Evolutionary conservation across 2,113 vertebrate species (phyloP).

Genomic region (Blennius ocellaris): DNA sequence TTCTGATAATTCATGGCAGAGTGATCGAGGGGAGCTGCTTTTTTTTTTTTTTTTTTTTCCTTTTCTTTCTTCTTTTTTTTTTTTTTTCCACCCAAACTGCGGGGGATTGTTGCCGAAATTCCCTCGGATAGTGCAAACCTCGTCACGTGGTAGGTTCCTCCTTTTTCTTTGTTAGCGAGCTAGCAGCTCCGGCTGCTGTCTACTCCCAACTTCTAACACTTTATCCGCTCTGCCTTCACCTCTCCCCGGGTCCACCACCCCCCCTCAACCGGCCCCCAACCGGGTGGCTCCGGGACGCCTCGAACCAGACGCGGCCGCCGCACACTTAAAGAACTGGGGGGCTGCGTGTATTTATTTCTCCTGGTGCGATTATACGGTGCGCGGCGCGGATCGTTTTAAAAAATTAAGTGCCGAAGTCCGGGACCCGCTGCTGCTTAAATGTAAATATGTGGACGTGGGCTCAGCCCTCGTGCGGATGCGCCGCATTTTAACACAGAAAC

Average conservation of each 20-base stretch:
- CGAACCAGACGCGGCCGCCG: not conserved
- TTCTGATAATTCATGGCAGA: slow-evolving; percentile 69
- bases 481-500: not conserved
- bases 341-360: slow-evolving; percentile 49
- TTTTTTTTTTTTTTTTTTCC: slow-evolving; percentile 66
- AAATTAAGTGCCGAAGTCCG: slow-evolving; percentile 39
- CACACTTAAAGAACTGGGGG: slow-evolving; percentile 3
- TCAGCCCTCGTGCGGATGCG: not conserved
- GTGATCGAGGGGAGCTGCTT: slow-evolving; percentile 51
- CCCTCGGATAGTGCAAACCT: slow-evolving; percentile 91
- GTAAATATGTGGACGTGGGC: not conserved
- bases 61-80: slow-evolving; percentile 65
- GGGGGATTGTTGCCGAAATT: slow-evolving; percentile 91
- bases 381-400: slow-evolving; percentile 47
- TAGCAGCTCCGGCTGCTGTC: slow-evolving; percentile 66
- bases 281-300: too few species aligned
- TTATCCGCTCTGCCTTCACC: slow-evolving; percentile 42
- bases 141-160: slow-evolving; percentile 97
- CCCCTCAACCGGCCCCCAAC: not conserved
- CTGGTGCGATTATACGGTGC: slow-evolving; percentile 58
- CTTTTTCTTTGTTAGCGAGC: slow-evolving; percentile 91
- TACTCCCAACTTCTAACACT: slow-evolving; percentile 71
- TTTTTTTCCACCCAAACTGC: slow-evolving; percentile 82
- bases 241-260: not conserved
- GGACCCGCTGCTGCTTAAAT: too few species aligned